Evolutionary conservation across 2,797 vertebrate genomes (phyloP).

Genomic region (Buceros bicornis): DNA sequence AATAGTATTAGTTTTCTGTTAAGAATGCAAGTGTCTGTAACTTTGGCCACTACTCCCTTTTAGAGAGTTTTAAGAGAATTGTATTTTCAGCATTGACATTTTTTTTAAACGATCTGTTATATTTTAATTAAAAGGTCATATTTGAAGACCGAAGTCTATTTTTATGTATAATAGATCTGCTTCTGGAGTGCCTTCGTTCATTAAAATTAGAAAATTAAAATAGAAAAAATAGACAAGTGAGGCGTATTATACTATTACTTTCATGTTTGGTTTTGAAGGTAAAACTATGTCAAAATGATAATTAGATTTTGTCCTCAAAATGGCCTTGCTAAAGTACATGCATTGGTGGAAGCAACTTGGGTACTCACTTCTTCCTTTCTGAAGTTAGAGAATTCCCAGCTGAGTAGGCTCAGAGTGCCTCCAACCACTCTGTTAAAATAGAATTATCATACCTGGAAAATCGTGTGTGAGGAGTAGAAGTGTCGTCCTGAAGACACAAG

Average conservation of each 20-base stretch:
- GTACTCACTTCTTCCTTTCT: background rate
- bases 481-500: background rate
- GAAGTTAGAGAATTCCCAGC: background rate
- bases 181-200: conserved; percentile 67
- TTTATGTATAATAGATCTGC: conserved; percentile 17
- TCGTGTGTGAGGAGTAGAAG: background rate
- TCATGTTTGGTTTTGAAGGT: conserved; percentile 74
- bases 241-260: conserved; percentile 58
- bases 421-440: background rate
- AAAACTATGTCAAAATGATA: conserved; percentile 77
- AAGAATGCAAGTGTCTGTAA: background rate
- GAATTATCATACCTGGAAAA: background rate
- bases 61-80: background rate
- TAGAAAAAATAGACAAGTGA: conserved; percentile 56
- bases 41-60: background rate
- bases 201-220: conserved; percentile 78
- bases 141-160: conserved; percentile 52
- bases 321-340: conserved; percentile 63
- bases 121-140: conserved; percentile 60
- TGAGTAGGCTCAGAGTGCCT: background rate
- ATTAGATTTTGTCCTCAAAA: conserved; percentile 77
- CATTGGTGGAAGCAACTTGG: conserved; percentile 6
- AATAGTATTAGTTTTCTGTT: background rate
- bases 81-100: background rate
- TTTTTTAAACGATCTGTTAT: conserved; percentile 13